Evolutionary conservation across 2,888 invertebrate genomes (phyloP).

Genomic region (Corythucha ciliata): DNA sequence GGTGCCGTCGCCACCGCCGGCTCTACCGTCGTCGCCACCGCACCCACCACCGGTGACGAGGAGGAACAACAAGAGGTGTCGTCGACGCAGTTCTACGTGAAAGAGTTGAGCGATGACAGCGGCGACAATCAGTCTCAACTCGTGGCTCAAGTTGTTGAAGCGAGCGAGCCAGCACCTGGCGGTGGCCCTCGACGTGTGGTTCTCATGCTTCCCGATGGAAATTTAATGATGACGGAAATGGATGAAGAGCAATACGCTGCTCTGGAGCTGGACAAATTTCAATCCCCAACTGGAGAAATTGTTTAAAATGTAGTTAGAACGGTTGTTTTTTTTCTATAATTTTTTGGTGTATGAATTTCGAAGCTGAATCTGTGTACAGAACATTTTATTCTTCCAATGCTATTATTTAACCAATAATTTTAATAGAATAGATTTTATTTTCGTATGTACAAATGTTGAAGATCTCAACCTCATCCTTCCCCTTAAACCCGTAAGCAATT

Average conservation of each 20-base stretch:
- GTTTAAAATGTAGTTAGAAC: too few species aligned
- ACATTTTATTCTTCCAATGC: too few species aligned
- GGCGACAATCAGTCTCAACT: slow-evolving; percentile 57
- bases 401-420: too few species aligned
- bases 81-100: slow-evolving; percentile 42
- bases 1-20: not conserved
- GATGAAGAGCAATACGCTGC: slow-evolving; percentile 77
- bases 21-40: not conserved
- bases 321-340: too few species aligned
- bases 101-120: slow-evolving; percentile 46
- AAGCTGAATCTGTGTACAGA: too few species aligned
- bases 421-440: too few species aligned
- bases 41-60: slow-evolving; percentile 13
- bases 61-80: slow-evolving; percentile 25
- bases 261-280: slow-evolving; percentile 50
- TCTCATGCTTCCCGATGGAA: slow-evolving; percentile 72
- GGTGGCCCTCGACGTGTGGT: slow-evolving; percentile 73
- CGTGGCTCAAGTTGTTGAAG: slow-evolving; percentile 76
- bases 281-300: too few species aligned
- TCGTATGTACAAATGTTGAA: too few species aligned
- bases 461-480: too few species aligned
- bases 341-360: too few species aligned
- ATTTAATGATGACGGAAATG: slow-evolving; percentile 77
- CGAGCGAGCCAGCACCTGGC: slow-evolving; percentile 66
- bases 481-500: too few species aligned